A percentile compares a stretch with the other conserved stretches of the same genome.
phyloP scores from a whole-genome alignment of 2,888 invertebrate species.

The Smittia sp. region DNA sequence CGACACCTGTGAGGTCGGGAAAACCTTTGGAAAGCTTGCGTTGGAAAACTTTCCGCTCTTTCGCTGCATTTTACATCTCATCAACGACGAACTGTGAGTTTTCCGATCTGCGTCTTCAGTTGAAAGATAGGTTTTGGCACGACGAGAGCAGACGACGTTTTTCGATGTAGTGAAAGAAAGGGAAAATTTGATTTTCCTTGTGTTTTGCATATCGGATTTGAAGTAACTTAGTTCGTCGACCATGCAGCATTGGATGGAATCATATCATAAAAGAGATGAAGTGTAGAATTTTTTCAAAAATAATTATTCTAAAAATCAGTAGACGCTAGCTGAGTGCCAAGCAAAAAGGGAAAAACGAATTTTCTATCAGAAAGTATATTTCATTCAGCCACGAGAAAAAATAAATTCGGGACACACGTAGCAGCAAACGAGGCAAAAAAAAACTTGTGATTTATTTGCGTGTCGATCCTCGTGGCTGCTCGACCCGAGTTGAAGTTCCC shows the following conservation, averaged over 20 bases:
- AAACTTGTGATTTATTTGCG: constrained; percentile 5
- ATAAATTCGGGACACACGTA: background rate
- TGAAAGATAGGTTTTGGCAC: constrained; percentile 24
- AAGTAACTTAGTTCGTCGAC: no score
- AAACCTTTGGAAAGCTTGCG: constrained; percentile 31
- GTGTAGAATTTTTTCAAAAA: background rate
- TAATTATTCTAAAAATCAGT: background rate
- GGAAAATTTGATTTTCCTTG: background rate
- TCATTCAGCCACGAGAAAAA: background rate
- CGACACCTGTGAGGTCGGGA: background rate
- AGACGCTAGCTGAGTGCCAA: no score
- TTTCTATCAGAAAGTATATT: background rate
- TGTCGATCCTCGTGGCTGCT: background rate
- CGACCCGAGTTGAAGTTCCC: background rate
- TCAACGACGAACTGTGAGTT: background rate
- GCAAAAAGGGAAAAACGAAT: background rate
- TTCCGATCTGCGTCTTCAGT: constrained; percentile 25
- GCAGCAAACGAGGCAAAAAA: background rate
- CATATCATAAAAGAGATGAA: background rate
- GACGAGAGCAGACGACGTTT: background rate
- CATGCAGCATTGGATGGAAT: background rate
- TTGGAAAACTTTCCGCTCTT: constrained; percentile 27
- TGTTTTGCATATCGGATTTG: no score
- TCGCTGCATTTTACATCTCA: constrained; percentile 1
- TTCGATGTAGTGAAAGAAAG: background rate